Percentiles rank a stretch among this genome's conserved stretches.
phyloP scores from a whole-genome alignment of 2,797 vertebrate species.

The Muraenolepis orangiensis region DNA sequence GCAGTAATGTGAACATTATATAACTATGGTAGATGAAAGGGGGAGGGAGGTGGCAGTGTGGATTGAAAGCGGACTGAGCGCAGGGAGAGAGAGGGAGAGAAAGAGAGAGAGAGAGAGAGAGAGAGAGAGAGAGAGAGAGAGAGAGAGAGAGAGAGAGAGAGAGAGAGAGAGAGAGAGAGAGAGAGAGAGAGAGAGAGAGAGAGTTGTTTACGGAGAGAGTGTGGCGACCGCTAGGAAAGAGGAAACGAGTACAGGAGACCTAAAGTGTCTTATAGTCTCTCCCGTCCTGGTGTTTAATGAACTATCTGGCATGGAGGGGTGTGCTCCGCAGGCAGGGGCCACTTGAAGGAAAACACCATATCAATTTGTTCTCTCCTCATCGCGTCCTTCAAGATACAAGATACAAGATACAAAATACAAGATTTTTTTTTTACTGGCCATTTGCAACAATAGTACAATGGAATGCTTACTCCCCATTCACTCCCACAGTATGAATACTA shows the following conservation, averaged over 20 bases:
- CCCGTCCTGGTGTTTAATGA: background rate
- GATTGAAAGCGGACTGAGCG: background rate
- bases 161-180: conserved; percentile 23
- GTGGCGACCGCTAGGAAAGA: background rate
- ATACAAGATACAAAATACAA: too few species aligned
- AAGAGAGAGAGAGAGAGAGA: conserved; percentile 23
- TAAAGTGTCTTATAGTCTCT: background rate
- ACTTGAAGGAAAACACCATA: background rate
- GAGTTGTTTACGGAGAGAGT: background rate
- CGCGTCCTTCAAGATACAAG: background rate
- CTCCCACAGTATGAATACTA: too few species aligned
- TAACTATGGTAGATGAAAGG: conserved; percentile 56
- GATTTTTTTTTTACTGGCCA: too few species aligned
- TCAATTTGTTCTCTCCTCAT: background rate
- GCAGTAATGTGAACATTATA: conserved; percentile 60
- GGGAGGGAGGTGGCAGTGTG: conserved; percentile 14
- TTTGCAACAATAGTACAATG: too few species aligned
- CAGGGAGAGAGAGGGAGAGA: conserved; percentile 21
- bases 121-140: conserved; percentile 33
- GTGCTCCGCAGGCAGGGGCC: background rate
- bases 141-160: conserved; percentile 22
- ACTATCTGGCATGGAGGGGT: background rate
- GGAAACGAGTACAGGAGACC: background rate
- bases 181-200: conserved; percentile 33
- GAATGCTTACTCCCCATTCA: too few species aligned